Percentiles rank a stretch among this genome's conserved stretches.
phyloP scores from a whole-genome alignment of 2,113 vertebrate genomes.

The sheep (Ovis aries) region DNA sequence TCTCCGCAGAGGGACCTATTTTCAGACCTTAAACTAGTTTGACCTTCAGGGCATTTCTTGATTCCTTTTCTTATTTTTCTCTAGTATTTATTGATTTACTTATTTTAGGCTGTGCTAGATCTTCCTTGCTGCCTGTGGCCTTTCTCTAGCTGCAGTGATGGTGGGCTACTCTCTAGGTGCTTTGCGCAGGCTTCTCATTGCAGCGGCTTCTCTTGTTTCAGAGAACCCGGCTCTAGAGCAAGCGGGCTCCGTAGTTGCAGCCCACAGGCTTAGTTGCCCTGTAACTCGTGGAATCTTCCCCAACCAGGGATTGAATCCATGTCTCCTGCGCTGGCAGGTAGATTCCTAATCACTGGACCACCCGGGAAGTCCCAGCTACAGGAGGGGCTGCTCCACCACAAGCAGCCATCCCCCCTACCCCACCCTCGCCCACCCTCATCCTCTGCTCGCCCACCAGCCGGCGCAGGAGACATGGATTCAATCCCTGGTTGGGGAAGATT shows the following conservation, averaged over 20 bases:
- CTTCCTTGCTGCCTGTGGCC: background rate
- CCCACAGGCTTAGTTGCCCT: background rate
- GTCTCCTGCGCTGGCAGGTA: background rate
- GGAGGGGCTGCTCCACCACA: background rate
- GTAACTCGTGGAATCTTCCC: background rate
- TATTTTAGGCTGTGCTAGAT: background rate
- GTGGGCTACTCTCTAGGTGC: background rate
- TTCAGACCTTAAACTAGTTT: slow-evolving; percentile 63
- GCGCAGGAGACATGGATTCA: no score
- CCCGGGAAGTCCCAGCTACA: slow-evolving; percentile 24
- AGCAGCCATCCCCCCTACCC: no score
- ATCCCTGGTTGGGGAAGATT: no score
- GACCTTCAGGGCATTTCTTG: slow-evolving; percentile 65
- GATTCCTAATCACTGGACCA: background rate
- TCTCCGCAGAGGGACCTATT: slow-evolving; percentile 58
- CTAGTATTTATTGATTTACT: background rate
- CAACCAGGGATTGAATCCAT: background rate
- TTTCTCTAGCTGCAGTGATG: background rate
- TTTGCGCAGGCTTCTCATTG: background rate
- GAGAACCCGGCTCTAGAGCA: background rate
- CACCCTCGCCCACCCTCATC: rapidly evolving
- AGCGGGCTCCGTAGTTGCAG: background rate
- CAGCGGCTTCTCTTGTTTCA: background rate
- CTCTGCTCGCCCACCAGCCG: no score
- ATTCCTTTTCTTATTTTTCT: background rate